Conservation (phyloP, 2,113 vertebrate genomes). For the Eurypyga helias region DNA sequence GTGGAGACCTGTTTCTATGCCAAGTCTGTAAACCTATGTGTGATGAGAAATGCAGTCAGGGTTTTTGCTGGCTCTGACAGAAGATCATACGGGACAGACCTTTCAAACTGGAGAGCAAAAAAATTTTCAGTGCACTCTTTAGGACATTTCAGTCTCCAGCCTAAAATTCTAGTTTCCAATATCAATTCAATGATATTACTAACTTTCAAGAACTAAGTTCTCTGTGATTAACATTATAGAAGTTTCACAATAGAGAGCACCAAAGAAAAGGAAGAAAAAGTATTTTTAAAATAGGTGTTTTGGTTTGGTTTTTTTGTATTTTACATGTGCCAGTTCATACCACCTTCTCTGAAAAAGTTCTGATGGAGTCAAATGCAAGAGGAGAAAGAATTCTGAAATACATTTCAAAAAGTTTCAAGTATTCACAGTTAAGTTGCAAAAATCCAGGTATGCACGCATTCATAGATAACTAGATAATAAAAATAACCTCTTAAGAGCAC, state of each 20-base stretch:
- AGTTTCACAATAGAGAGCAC: conserved; percentile 4
- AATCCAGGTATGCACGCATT: neutral
- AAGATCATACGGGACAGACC: neutral
- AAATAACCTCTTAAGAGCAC: neutral
- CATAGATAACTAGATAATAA: neutral
- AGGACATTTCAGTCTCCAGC: neutral
- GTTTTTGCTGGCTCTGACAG: neutral
- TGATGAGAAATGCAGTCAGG: neutral
- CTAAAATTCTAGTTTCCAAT: neutral
- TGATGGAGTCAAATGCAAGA: neutral
- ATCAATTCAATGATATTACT: neutral
- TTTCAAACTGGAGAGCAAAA: neutral
- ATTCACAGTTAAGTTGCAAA: neutral
- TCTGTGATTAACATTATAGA: neutral
- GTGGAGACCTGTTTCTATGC: neutral
- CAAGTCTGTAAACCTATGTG: fast-evolving
- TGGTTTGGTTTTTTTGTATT: neutral
- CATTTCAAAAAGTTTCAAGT: neutral
- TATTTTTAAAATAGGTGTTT: neutral
- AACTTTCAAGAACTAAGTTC: neutral
- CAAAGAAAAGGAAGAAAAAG: conserved; percentile 11
- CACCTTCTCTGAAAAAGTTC: neutral
- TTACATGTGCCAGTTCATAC: neutral
- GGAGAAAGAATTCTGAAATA: neutral
- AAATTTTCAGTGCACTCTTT: neutral